A percentile compares a stretch with the other conserved stretches of the same genome.
phyloP scores from a whole-genome alignment of 2,797 vertebrate genomes.

The Danio tinwini region DNA sequence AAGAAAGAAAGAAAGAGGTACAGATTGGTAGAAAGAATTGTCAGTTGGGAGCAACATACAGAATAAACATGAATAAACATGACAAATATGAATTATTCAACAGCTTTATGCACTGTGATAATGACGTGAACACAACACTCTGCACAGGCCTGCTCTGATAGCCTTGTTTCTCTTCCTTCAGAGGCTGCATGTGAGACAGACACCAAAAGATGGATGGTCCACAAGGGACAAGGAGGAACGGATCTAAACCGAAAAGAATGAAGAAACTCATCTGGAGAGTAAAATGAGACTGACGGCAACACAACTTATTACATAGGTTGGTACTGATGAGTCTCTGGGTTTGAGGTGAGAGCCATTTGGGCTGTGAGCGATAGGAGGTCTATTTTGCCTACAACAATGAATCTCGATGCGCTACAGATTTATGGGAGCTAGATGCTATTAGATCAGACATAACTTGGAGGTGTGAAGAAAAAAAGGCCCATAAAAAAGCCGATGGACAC shows the following conservation, averaged over 20 bases:
- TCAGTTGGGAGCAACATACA: neutral
- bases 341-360: neutral
- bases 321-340: conserved; percentile 39
- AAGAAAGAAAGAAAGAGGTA: too few relatives aligned
- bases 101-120: neutral
- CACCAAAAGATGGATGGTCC: conserved; percentile 28
- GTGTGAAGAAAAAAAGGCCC: conserved; percentile 33
- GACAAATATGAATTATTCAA: conserved; percentile 45
- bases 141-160: conserved; percentile 15
- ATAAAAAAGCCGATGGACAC: conserved; percentile 21
- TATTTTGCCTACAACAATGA: conserved; percentile 33
- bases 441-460: conserved; percentile 33
- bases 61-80: conserved; percentile 9
- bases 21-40: neutral
- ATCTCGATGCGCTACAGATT: conserved; percentile 35
- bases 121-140: conserved; percentile 34
- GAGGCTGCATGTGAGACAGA: conserved; percentile 25
- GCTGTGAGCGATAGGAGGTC: neutral
- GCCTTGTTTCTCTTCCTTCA: conserved; percentile 9
- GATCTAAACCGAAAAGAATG: conserved; percentile 54
- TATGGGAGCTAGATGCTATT: conserved; percentile 29
- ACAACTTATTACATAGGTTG: conserved; percentile 30
- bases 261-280: conserved; percentile 19
- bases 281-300: conserved; percentile 39
- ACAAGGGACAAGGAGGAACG: conserved; percentile 43